Percentiles rank a stretch among this genome's conserved stretches.
These are phyloP conservation scores for Grus americana DNA, from an alignment of 2,113 vertebrate genomes.

Conservation along the genomic window DNA sequence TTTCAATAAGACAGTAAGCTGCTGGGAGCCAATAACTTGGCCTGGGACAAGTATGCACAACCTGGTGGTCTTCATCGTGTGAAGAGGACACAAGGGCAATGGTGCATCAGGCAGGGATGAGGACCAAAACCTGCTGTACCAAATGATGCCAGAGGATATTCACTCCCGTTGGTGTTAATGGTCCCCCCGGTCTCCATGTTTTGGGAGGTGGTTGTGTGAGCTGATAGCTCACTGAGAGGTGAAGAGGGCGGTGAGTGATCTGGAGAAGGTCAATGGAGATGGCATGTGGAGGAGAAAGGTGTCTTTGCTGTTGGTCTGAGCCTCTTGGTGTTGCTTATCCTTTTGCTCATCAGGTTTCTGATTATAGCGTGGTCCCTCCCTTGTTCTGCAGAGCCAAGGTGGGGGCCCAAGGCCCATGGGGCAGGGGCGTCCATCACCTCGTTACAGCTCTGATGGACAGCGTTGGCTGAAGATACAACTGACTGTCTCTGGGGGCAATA, in stretches of 20 bases:
- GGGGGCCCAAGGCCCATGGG: no score
- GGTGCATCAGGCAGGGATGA: not conserved
- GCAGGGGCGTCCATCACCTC: not conserved
- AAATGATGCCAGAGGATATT: not conserved
- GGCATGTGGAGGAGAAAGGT: not conserved
- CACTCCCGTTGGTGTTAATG: not conserved
- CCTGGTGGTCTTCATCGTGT: not conserved
- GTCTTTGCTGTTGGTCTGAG: not conserved
- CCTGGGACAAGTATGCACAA: not conserved
- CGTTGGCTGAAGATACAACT: not conserved
- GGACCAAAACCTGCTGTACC: not conserved
- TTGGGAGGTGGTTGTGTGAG: not conserved
- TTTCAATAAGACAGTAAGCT: not conserved
- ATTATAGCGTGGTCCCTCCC: fast-evolving
- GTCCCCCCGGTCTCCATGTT: fast-evolving
- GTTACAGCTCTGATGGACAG: not conserved
- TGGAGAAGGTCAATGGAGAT: not conserved
- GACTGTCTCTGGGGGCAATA: not conserved
- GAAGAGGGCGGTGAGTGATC: not conserved
- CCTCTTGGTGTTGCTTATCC: not conserved
- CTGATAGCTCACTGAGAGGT: not conserved
- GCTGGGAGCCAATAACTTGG: not conserved
- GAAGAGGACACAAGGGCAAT: not conserved
- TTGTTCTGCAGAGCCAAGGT: not conserved
- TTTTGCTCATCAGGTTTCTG: not conserved